Percentiles rank a stretch among this genome's conserved stretches.
Evolutionary conservation across 2,797 vertebrate species (phyloP).

Genomic region (Clarias laeviceps): DNA sequence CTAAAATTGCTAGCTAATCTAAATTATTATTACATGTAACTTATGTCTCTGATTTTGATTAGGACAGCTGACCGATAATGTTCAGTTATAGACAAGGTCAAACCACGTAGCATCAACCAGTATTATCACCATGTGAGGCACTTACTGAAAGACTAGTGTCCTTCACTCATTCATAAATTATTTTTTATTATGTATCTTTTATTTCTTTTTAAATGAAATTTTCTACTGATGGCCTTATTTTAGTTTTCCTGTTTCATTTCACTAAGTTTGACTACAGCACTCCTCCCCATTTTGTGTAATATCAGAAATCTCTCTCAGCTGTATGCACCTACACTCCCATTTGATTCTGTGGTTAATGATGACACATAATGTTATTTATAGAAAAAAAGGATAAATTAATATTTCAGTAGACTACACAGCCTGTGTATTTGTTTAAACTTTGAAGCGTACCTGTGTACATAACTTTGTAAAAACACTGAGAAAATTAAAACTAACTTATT

Average conservation of each 20-base stretch:
- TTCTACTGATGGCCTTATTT: constrained; percentile 68
- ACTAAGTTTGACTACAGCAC: constrained; percentile 41
- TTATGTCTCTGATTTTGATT: constrained; percentile 35
- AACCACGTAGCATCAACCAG: constrained; percentile 59
- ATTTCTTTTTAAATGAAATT: constrained; percentile 60
- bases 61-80: constrained; percentile 21
- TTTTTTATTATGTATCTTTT: constrained; percentile 46
- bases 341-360: constrained; percentile 50
- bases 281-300: constrained; percentile 11
- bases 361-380: constrained; percentile 66
- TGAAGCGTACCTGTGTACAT: constrained; percentile 80
- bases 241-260: constrained; percentile 40
- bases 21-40: constrained; percentile 28
- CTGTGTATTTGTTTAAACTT: constrained; percentile 80
- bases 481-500: constrained; percentile 99
- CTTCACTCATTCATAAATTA: constrained; percentile 53
- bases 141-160: constrained; percentile 44
- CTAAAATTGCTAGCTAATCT: constrained; percentile 11
- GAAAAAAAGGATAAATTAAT: constrained; percentile 62
- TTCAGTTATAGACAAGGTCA: constrained; percentile 47
- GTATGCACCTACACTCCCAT: constrained; percentile 63
- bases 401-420: constrained; percentile 69
- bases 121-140: constrained; percentile 63
- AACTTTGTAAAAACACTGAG: constrained; percentile 97
- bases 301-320: constrained; percentile 44